Conservation (phyloP, 92 coral and sea anemone species). For the Umimayanthus kanabou region DNA sequence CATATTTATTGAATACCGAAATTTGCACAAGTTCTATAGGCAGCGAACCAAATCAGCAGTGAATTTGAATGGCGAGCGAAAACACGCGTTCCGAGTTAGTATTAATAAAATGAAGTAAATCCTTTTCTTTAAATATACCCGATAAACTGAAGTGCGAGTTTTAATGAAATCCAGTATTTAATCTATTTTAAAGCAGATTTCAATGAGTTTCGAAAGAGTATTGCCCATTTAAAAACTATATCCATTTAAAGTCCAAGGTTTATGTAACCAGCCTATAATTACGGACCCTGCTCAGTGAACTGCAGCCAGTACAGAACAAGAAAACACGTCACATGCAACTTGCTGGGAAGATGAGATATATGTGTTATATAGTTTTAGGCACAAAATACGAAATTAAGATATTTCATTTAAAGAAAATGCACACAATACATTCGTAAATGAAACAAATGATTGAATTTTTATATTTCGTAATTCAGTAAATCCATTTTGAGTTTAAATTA, state of each 20-base stretch:
- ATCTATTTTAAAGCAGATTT: background rate
- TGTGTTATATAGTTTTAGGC: background rate
- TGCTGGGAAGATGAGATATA: background rate
- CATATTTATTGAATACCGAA: conserved; percentile 7
- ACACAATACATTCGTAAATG: conserved; percentile 21
- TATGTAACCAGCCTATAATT: background rate
- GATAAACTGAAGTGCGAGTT: background rate
- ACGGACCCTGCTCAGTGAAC: background rate
- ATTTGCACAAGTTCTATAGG: background rate
- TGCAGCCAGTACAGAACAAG: background rate
- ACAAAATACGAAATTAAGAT: conserved; percentile 33
- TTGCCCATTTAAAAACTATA: conserved; percentile 15
- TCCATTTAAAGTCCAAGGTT: conserved; percentile 17
- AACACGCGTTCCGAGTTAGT: background rate
- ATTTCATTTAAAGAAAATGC: conserved; percentile 18
- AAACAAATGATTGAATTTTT: conserved; percentile 22
- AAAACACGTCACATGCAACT: background rate
- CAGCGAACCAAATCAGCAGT: background rate
- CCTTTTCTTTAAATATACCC: background rate
- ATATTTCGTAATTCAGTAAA: conserved; percentile 29
- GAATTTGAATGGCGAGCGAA: background rate
- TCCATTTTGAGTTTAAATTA: background rate
- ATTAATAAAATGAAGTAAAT: background rate
- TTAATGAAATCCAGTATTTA: background rate
- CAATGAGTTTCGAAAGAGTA: conserved; percentile 4